Base-by-base conservation (phyloP, 2,797 vertebrate genomes). In the Tenualosa thibaudeaui region DNA sequence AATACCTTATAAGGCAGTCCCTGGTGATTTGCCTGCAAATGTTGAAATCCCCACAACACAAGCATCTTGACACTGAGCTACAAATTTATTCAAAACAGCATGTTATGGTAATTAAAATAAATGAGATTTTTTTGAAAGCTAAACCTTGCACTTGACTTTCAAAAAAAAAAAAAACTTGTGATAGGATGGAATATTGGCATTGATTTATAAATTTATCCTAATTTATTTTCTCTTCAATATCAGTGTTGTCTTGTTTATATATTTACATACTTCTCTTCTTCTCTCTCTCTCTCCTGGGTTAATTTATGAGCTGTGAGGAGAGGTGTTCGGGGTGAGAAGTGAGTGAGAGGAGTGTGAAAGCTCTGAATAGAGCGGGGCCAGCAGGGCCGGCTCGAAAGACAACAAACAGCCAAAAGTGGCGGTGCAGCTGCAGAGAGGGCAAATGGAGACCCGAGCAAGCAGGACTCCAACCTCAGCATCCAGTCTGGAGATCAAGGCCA, bases 291-390 rank as follows among this genome's bases (percentile, higher is more conserved):
- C 56, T 78, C 37, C 50, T 19, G 68, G 90, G 89, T 89, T 95
- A 95, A 95, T 95, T 95, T 95, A 95, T 95, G 95, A 94, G 92
- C 92, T 93, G 94, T 88, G 92, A 94, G 93, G 91, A 93, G 91
- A 88, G 87, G 83, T 88, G 92, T 93, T 92, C 92, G 89, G 92
- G 93, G 93, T 94, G 94, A 95, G 95, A 96, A 95, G 92, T 94
- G 93, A 93, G 93, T 94, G 93, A 93, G 93, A 93, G 92, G 93
- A 93, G 94, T 94, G 93, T 94, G 94, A 95, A 94, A 93, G 93
- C 91, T 91, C 87, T 94, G 94, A 95, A 95, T 93, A 93, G 93
- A 94, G 90, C 89, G 84, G 89, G 89, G 92, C 90, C 94, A 95
- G 94, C 93, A 93, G 91, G 92, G 93, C 93, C 89, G 91, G 91